Evolutionary conservation across 2,888 invertebrate genomes (phyloP).

Genomic region (Tubulanus polymorphus): DNA sequence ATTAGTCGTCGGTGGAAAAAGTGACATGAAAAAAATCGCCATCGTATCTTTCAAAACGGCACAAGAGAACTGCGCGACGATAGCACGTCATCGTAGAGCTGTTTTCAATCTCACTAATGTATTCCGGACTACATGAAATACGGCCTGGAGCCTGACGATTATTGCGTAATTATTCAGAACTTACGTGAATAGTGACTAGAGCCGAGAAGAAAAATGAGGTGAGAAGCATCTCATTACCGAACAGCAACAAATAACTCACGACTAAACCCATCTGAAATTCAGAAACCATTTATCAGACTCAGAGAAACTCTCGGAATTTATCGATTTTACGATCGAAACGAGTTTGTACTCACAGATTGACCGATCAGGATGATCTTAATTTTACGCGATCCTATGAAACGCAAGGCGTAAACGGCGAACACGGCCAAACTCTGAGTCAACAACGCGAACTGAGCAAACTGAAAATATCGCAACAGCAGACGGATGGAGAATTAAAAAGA

Average conservation of each 20-base stretch:
- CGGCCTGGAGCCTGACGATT: too few relatives aligned
- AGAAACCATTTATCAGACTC: constrained; percentile 11
- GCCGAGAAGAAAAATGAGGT: constrained; percentile 57
- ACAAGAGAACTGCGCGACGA: too few relatives aligned
- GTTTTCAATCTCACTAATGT: too few relatives aligned
- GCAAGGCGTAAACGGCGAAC: constrained; percentile 64
- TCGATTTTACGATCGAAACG: too few relatives aligned
- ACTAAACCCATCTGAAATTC: constrained; percentile 54
- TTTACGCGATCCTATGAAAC: constrained; percentile 47
- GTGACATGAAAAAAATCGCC: too few relatives aligned
- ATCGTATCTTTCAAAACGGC: too few relatives aligned
- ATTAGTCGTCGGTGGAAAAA: too few relatives aligned
- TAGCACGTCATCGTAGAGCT: too few relatives aligned
- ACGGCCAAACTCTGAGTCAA: constrained; percentile 72
- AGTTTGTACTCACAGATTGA: constrained; percentile 55
- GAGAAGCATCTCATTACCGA: constrained; percentile 61
- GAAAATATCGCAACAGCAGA: constrained; percentile 66
- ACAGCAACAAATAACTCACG: constrained; percentile 55
- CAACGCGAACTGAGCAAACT: constrained; percentile 80
- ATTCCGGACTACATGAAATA: too few relatives aligned
- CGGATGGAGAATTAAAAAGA: background rate
- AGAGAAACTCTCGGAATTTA: too few relatives aligned
- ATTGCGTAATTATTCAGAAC: too few relatives aligned
- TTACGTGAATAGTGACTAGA: constrained; percentile 49
- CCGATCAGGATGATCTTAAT: constrained; percentile 54